Base-by-base conservation (phyloP, 2,888 invertebrate genomes). In the Polyommatus iphigenia region DNA sequence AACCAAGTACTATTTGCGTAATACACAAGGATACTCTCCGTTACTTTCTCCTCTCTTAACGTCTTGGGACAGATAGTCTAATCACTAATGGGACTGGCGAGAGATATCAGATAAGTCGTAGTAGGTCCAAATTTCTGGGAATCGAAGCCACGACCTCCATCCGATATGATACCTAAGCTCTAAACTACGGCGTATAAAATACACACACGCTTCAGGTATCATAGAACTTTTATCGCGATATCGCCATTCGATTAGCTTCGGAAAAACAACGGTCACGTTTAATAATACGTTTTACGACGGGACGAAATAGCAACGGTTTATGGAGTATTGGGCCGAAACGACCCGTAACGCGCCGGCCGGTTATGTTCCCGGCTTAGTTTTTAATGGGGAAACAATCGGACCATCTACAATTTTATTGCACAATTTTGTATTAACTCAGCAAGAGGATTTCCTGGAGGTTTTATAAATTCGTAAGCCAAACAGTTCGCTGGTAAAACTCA, bases 231-330 rank as follows among this genome's bases (percentile, higher is more conserved):
- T 29, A 67, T 67, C 1, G 29, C 67, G 15, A 67, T 67, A 67
- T 32, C 6, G 67, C 29, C 20, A 29, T 67, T 67, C 29, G 67
- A 67, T 67, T 15, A 67, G 32, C 18, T 67, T 3, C 67, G 10
- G 29, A 67, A 67, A 67, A 67, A 67, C 67, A 67, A 29, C 67
- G 24, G 24, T 5, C 15, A 67, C 29, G 67, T 32, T 32, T 32
- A 67, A 67, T 67, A 62, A 29, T 32, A 67, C 67, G 29, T 67
- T 67, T 67, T 67, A 67, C 67, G 29, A 67, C 15, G 15, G 29
- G 29, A 29, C 29, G 29, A 32, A 67, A 67, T 67, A 29, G 67
- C 29, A 15, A 32, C 67, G 15, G 67, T 67, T 67, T 67, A 67
- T 67, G 62, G 62, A 13, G 24, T 62, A 62, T 62, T 29, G 67